Evolutionary conservation across 2,888 invertebrate species (phyloP), one percentile per base, ranked within the genome.

Genomic region (Geotrupes spiniger): DNA sequence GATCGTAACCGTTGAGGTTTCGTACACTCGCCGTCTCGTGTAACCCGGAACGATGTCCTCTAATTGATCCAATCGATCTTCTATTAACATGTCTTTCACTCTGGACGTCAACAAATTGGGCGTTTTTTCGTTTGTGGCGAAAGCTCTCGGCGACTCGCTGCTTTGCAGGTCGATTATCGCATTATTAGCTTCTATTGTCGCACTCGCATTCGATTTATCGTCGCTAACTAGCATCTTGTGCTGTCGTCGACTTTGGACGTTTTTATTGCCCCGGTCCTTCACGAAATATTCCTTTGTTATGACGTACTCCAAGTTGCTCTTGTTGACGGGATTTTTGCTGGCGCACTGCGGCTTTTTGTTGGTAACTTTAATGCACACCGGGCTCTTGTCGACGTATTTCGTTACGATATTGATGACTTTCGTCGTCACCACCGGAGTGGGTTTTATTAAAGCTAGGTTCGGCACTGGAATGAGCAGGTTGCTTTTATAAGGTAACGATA

Each of bases 1-100:
- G n/a, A 73, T 62, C 8, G 70, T 72, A 15, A 73, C 62, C 9
- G 72, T 72, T 3, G 67, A 64, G 8, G 73, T 72, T 57, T 72
- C 60, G 46, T 64, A 73, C 4, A 52, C 52, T 40, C 70, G 62
- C 53, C 64, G 56, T 52, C 73, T 60, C 2, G 65, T 70, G 48
- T 73, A 73, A 51, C 69, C 61, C 0, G 73, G 73, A 26, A 73
- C 49, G 44, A 73, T 65, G 2, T 67, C 66, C 56, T 72, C 72
- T 27, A 73, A 53, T 39, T 70, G 69, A 53, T 72, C 69, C 38
- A 73, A 53, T 38, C 71, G 58, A 53, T 73, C 72, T 54, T 73
- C 72, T 36, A 73, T 72, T 33, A 72, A 57, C 55, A 72, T 42
- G 15, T 71, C 68, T 26, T 63, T 55, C 10, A 67, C 42, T 47